These are phyloP conservation scores for Zootoca vivipara DNA, from an alignment of 2,113 vertebrate genomes.

Conservation along the genomic window DNA sequence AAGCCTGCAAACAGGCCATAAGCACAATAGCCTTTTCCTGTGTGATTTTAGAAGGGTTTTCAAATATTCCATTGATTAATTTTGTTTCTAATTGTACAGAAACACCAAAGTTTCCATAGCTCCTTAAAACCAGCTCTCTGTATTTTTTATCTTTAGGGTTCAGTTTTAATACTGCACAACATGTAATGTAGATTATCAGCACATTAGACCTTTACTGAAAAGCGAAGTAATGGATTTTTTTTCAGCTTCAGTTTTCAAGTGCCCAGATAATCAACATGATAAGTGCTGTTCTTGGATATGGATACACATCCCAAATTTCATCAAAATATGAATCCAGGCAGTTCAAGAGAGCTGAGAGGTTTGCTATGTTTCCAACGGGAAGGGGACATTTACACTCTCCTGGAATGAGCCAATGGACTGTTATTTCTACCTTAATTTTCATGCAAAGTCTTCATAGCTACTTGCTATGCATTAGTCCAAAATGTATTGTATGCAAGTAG, in stretches of 20 bases:
- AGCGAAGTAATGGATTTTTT: neutral
- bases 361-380: neutral
- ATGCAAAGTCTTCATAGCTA: accelerated
- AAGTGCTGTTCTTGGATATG: neutral
- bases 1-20: neutral
- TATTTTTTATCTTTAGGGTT: neutral
- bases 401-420: neutral
- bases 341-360: neutral
- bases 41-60: neutral
- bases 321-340: neutral
- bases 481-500: too few relatives aligned
- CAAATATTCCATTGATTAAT: neutral
- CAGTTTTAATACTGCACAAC: neutral
- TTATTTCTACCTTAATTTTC: accelerated
- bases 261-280: neutral
- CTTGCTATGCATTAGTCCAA: too few relatives aligned
- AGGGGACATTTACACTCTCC: too few relatives aligned
- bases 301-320: too few relatives aligned
- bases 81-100: neutral
- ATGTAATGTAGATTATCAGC: neutral
- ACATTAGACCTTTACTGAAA: neutral
- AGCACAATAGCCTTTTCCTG: neutral
- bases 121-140: neutral
- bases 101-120: neutral
- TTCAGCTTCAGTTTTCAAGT: neutral